Evolutionary conservation across 2,113 vertebrate genomes (phyloP).

Genomic region (Eurypyga helias): DNA sequence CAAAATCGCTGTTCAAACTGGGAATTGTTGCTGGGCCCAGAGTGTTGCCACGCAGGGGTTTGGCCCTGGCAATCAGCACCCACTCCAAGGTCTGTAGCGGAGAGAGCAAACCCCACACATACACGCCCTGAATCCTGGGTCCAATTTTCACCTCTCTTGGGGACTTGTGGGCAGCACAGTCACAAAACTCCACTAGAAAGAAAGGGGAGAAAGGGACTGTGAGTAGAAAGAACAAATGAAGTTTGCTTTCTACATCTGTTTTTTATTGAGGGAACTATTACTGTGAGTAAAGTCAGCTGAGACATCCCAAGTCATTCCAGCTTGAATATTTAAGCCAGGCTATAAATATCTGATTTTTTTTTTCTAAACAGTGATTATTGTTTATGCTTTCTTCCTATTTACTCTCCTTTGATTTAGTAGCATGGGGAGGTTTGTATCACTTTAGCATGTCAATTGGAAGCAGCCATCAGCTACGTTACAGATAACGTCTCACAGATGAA

Average conservation of each 20-base stretch:
- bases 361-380: constrained; percentile 51
- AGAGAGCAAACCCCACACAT: rapidly evolving
- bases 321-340: constrained; percentile 61
- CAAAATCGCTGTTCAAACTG: background rate
- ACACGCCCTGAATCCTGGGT: background rate
- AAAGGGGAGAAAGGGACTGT: background rate
- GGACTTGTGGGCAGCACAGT: background rate
- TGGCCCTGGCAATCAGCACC: background rate
- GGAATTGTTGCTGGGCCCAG: background rate
- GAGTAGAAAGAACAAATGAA: constrained; percentile 54
- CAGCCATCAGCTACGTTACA: background rate
- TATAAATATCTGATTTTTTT: constrained; percentile 47
- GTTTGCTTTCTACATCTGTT: constrained; percentile 68
- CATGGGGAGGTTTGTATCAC: constrained; percentile 9
- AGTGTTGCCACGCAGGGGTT: background rate
- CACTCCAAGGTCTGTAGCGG: background rate
- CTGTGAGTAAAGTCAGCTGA: constrained; percentile 62
- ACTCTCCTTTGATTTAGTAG: constrained; percentile 51
- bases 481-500: background rate
- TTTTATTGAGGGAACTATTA: constrained; percentile 70
- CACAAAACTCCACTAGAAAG: background rate
- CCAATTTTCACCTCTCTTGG: background rate
- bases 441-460: background rate
- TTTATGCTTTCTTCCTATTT: constrained; percentile 60
- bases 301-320: constrained; percentile 49